A percentile compares a stretch with the other conserved stretches of the same genome.
These are phyloP conservation scores for Drosophila mayri DNA, from an alignment of 1,140 invertebrate genomes.

Conservation along the genomic window DNA sequence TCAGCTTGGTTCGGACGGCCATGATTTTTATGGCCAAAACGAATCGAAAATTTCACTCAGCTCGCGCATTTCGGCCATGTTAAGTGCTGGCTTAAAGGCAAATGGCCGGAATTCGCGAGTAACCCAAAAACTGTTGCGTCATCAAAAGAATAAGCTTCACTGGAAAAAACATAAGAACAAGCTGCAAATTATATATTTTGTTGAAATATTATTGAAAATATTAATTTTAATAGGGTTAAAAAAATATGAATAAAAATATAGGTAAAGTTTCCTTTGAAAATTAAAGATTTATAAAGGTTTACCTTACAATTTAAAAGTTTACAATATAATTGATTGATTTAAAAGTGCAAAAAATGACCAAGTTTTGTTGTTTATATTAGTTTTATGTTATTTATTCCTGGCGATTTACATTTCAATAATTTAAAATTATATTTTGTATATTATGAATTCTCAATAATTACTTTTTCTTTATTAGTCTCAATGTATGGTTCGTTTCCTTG, in stretches of 20 bases:
- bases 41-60: slow-evolving; percentile 79
- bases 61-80: slow-evolving; percentile 65
- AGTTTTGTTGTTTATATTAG: neutral
- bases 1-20: slow-evolving; percentile 13
- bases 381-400: neutral
- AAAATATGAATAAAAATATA: neutral
- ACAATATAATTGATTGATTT: neutral
- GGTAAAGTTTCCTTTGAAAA: rapidly evolving
- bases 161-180: neutral
- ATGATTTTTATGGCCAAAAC: slow-evolving; percentile 75
- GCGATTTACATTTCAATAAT: rapidly evolving
- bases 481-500: slow-evolving; percentile 15
- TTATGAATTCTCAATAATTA: neutral
- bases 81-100: slow-evolving; percentile 55
- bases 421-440: too few species aligned
- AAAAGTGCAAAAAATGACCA: neutral
- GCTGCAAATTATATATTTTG: neutral
- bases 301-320: neutral
- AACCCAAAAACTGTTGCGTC: slow-evolving; percentile 52
- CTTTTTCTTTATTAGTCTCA: neutral
- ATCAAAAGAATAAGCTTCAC: slow-evolving; percentile 56
- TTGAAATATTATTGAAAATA: neutral
- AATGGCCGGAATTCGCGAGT: slow-evolving; percentile 33
- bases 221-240: too few species aligned
- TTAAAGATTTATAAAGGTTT: too few species aligned